A percentile compares a stretch with the other conserved stretches of the same genome.
phyloP scores from a whole-genome alignment of 2,797 vertebrate species.

The Cyclopterus lumpus region DNA sequence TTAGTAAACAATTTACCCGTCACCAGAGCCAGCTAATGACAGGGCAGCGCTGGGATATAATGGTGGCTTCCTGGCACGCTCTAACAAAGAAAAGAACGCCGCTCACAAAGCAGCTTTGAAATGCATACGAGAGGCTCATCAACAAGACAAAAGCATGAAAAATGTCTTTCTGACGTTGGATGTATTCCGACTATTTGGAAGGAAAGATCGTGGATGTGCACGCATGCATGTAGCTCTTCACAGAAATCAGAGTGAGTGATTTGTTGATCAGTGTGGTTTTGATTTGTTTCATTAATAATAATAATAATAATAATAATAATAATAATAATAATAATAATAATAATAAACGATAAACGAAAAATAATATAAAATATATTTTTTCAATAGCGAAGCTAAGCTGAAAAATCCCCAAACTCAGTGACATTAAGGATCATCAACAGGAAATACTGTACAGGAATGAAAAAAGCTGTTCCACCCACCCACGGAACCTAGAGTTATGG shows the following conservation, averaged over 20 bases:
- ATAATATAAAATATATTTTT: neutral
- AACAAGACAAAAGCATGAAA: neutral
- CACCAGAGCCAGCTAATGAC: conserved; percentile 58
- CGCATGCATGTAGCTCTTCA: neutral
- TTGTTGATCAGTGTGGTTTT: neutral
- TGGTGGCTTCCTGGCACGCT: conserved; percentile 42
- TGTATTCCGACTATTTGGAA: neutral
- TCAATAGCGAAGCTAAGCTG: neutral
- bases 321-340: too few relatives aligned
- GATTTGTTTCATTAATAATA: neutral
- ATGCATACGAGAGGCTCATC: conserved; percentile 24
- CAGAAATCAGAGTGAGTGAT: neutral
- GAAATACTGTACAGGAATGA: neutral
- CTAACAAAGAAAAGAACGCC: conserved; percentile 48
- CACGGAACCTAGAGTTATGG: neutral
- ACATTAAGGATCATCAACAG: neutral
- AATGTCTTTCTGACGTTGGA: neutral
- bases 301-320: too few relatives aligned
- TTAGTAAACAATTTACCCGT: conserved; percentile 61
- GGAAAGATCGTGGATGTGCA: neutral
- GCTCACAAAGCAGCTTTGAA: conserved; percentile 43
- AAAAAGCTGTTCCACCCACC: neutral
- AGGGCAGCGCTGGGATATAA: conserved; percentile 59
- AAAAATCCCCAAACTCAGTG: neutral
- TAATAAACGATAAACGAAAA: too few relatives aligned